These are phyloP conservation scores for Spatulosminthurus flaviceps DNA, from an alignment of 2,888 invertebrate species.

Conservation along the genomic window DNA sequence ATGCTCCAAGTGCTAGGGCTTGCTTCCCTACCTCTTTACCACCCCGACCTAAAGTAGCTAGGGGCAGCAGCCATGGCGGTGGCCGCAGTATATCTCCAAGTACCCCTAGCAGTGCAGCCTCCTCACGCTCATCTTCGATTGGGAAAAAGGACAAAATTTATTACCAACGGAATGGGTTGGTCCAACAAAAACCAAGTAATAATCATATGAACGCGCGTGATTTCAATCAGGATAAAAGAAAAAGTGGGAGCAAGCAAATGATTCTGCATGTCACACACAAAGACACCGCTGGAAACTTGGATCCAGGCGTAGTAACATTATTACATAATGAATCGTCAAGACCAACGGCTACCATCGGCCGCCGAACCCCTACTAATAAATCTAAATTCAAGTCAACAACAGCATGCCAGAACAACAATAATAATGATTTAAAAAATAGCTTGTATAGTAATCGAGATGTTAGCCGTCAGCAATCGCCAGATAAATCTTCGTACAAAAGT, in stretches of 20 bases:
- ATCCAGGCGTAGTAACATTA: not conserved
- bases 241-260: constrained; percentile 26
- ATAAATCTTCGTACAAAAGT: constrained; percentile 23
- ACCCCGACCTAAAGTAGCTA: constrained; percentile 31
- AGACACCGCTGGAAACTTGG: constrained; percentile 8
- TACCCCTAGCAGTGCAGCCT: not conserved
- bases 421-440: constrained; percentile 12
- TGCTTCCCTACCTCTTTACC: constrained; percentile 42
- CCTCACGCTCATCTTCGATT: constrained; percentile 28
- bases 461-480: not conserved
- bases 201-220: constrained; percentile 28
- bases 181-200: constrained; percentile 31
- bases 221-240: constrained; percentile 37
- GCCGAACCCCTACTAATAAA: constrained; percentile 3
- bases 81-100: constrained; percentile 10
- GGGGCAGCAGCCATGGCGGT: constrained; percentile 19
- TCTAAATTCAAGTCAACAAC: constrained; percentile 13
- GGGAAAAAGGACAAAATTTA: constrained; percentile 34
- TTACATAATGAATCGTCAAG: not conserved
- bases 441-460: constrained; percentile 13
- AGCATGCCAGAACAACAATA: not conserved
- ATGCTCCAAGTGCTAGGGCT: not conserved
- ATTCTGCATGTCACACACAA: constrained; percentile 19
- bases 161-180: constrained; percentile 31
- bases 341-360: constrained; percentile 2